phyloP scores from a whole-genome alignment of 2,888 invertebrate genomes.

The Amblyteles armatorius region DNA sequence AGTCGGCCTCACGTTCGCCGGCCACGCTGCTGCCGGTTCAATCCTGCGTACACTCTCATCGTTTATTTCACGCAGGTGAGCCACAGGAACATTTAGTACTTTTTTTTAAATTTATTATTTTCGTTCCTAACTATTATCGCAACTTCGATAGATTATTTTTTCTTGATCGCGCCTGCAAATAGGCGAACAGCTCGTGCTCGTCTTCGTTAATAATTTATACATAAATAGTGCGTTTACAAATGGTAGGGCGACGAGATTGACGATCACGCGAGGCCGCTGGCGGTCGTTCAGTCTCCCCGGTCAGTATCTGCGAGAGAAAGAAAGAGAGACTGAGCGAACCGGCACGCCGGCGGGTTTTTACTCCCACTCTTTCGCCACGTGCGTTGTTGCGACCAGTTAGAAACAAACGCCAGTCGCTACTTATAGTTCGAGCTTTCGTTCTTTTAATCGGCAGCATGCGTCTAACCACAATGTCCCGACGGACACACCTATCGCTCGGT shows the following conservation, averaged over 20 bases:
- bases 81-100: neutral
- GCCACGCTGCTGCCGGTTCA: constrained; percentile 1
- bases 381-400: constrained; percentile 14
- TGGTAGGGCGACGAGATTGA: neutral
- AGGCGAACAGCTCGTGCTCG: neutral
- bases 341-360: constrained; percentile 10
- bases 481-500: neutral
- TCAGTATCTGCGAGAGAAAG: neutral
- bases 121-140: neutral
- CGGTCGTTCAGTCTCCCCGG: constrained; percentile 4
- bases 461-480: neutral
- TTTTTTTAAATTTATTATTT: neutral
- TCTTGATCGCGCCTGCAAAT: neutral
- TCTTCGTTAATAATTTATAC: neutral
- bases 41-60: constrained; percentile 4
- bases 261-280: constrained; percentile 55
- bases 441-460: neutral
- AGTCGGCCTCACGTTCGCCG: neutral
- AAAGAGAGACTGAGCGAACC: neutral
- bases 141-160: neutral
- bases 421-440: constrained; percentile 11
- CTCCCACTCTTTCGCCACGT: constrained; percentile 23
- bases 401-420: neutral
- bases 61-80: constrained; percentile 10
- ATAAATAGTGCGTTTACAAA: neutral